Evolutionary conservation across 2,797 vertebrate species (phyloP).

Genomic region (Sphenopsis melanotis): DNA sequence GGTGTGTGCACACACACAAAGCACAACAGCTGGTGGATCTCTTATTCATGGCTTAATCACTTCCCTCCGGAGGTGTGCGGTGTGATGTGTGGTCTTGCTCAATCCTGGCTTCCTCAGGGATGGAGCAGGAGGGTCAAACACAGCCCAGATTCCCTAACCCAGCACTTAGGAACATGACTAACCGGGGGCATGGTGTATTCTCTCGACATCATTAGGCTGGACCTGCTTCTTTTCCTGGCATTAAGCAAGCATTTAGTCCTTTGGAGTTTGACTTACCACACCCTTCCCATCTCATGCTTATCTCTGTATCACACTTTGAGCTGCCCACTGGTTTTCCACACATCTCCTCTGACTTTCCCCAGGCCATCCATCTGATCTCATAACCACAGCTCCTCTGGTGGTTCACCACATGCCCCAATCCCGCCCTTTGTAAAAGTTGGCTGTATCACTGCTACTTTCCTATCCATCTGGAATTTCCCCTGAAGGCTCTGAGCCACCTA

Average conservation of each 20-base stretch:
- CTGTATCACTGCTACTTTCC: constrained; percentile 11
- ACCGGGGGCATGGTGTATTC: neutral
- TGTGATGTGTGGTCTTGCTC: constrained; percentile 62
- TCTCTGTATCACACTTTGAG: neutral
- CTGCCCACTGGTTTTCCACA: constrained; percentile 48
- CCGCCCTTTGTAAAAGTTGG: neutral
- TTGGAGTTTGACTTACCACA: neutral
- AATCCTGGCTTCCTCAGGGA: constrained; percentile 12
- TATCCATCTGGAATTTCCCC: constrained; percentile 47
- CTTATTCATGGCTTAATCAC: constrained; percentile 68
- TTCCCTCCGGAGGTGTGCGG: constrained; percentile 41
- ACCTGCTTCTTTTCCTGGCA: constrained; percentile 20
- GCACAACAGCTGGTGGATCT: constrained; percentile 47
- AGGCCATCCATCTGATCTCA: constrained; percentile 28
- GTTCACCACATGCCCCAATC: neutral
- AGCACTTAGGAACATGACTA: constrained; percentile 8
- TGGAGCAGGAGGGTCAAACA: constrained; percentile 18
- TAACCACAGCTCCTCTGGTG: constrained; percentile 30
- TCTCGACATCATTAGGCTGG: neutral
- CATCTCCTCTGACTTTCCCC: neutral
- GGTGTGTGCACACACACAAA: constrained; percentile 12
- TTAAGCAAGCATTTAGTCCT: neutral
- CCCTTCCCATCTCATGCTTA: constrained; percentile 29
- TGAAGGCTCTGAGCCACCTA: neutral
- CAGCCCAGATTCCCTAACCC: neutral